Base-by-base conservation (phyloP, 2,888 invertebrate genomes). In the Drosophila differens region DNA sequence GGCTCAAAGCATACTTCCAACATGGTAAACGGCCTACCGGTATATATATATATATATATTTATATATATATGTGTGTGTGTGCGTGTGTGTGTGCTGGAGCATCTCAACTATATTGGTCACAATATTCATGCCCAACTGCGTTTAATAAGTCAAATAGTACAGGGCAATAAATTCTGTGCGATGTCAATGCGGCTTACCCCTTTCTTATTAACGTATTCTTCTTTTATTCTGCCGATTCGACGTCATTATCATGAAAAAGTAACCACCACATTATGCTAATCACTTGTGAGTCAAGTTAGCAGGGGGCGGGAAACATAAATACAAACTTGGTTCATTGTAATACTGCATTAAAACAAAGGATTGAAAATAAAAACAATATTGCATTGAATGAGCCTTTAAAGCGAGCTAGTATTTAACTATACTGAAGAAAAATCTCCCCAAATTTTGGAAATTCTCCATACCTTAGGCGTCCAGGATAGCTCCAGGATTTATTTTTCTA, bases 131-230 rank as follows among this genome's bases (percentile, higher is more conserved):
- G 83, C 78, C 74, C 30, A 79, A 68, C 78, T 83, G 86, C 70
- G 70, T 89, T 85, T 75, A 81, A 83, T 85, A 85, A 85, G 74
- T 85, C 89, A 88, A 80, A 69, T 60, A 51, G 62, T 33, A 49
- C 59, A 53, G 64, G 61, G 79, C 53, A 67, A 85, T 85, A 85
- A 85, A 89, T 89, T 67, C 33, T 53, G 59, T 37, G 58, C 65
- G 52, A 70, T 66, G 72, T 66, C 83, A 74, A 73, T 85, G 76
- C 59, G 66, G 62, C 67, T 76, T 70, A 86, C 68, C 90, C 85
- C 70, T 82, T 83, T 84, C 67, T 47, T 52, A 49, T 70, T 74
- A 70, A 70, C 83, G 61, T 47, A 51, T 58, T 73, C 65, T 67
- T 22, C 16, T 28, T 33, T 62, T 51, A 66, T 39, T 39, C 12